Evolutionary conservation across 2,113 vertebrate species (phyloP).

Genomic region (Rhabdomys dilectus): DNA sequence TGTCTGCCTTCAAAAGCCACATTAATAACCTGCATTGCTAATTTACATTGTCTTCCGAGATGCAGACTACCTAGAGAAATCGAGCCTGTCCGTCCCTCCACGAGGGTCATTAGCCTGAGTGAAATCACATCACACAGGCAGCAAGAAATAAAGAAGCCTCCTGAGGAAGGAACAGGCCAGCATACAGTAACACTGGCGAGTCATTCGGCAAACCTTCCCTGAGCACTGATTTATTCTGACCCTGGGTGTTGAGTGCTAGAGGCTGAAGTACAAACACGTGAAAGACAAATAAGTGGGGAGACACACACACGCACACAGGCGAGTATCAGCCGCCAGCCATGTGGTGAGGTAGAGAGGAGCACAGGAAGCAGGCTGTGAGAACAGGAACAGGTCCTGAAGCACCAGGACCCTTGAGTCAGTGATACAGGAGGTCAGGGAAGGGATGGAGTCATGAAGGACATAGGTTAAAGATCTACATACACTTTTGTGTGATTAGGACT

Average conservation of each 20-base stretch:
- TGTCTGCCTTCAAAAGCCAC: neutral
- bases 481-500: constrained; percentile 20
- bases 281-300: neutral
- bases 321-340: neutral
- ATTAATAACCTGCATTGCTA: neutral
- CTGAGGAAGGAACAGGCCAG: constrained; percentile 9
- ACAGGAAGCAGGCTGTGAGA: neutral
- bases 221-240: neutral
- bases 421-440: neutral
- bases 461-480: neutral
- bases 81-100: neutral
- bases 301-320: neutral
- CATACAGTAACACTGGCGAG: constrained; percentile 47
- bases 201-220: constrained; percentile 32
- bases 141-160: constrained; percentile 38
- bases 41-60: constrained; percentile 24
- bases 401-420: neutral
- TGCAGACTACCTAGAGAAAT: constrained; percentile 3
- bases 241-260: neutral
- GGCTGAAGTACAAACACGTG: constrained; percentile 14
- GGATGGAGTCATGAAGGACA: neutral
- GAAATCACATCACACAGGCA: neutral
- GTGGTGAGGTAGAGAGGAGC: neutral
- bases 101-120: neutral
- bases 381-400: neutral